Evolutionary conservation across 2,113 vertebrate species (phyloP).

Genomic region (Eleginops maclovinus): DNA sequence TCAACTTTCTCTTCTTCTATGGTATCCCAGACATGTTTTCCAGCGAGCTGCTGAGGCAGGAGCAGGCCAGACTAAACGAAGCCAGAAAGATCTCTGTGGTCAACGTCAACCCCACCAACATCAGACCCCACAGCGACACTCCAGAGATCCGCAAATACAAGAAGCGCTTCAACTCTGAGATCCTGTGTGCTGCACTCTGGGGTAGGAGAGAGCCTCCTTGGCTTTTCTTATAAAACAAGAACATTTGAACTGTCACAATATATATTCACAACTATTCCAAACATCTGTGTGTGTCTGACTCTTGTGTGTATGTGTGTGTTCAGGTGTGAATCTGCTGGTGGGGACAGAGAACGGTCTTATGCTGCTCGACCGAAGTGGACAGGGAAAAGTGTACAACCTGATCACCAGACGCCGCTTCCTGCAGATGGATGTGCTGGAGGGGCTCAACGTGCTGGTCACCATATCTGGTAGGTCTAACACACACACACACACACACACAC

Average conservation of each 20-base stretch:
- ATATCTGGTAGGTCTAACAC: conserved; percentile 90
- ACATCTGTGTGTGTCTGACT: neutral
- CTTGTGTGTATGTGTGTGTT: neutral
- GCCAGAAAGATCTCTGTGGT: conserved; percentile 98
- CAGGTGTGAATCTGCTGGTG: conserved; percentile 96
- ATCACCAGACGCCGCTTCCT: conserved; percentile 96
- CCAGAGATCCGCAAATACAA: conserved; percentile 99
- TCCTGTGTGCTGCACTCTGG: conserved; percentile 97
- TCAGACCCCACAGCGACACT: conserved; percentile 96
- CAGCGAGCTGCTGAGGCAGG: conserved; percentile 95
- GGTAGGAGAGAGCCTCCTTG: conserved; percentile 79
- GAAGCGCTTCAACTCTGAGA: conserved; percentile 99
- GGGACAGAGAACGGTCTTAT: conserved; percentile 97
- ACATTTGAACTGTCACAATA: no score
- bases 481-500: no score
- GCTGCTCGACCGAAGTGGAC: conserved; percentile 96
- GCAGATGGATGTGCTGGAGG: conserved; percentile 98
- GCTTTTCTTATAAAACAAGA: neutral
- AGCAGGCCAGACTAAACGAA: conserved; percentile 96
- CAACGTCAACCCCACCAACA: conserved; percentile 98
- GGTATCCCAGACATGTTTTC: conserved; percentile 88
- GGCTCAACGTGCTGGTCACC: conserved; percentile 97
- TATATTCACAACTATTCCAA: neutral
- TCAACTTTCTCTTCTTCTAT: neutral
- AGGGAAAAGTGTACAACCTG: conserved; percentile 97